Evolutionary conservation across 2,113 vertebrate genomes (phyloP).

Genomic region (Sprattus sprattus): DNA sequence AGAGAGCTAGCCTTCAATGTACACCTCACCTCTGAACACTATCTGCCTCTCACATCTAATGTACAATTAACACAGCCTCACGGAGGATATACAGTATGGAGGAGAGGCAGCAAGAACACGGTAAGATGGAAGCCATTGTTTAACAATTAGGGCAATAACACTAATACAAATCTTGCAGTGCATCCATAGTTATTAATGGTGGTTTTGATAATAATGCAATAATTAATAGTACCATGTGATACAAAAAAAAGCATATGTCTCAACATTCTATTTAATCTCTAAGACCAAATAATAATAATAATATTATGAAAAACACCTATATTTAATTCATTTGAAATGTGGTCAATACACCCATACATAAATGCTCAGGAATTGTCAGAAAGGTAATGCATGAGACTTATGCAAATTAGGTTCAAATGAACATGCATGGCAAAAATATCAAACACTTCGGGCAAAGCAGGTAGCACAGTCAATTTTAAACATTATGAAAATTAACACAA

Average conservation of each 20-base stretch:
- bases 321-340: not conserved
- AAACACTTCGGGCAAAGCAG: not conserved
- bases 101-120: conserved; percentile 23
- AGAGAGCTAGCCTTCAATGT: conserved; percentile 35
- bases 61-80: conserved; percentile 9
- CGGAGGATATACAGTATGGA: conserved; percentile 15
- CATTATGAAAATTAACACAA: conserved; percentile 10
- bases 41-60: conserved; percentile 3
- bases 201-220: not conserved
- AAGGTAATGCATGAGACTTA: not conserved
- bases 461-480: conserved; percentile 1
- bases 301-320: not conserved
- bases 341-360: not conserved
- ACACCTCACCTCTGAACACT: not conserved
- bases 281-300: not conserved
- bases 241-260: not conserved
- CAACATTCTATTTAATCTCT: not conserved
- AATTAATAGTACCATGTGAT: not conserved
- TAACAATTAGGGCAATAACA: not conserved
- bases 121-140: not conserved
- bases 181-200: not conserved
- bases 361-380: conserved; percentile 30
- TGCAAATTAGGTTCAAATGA: not conserved
- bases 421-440: not conserved
- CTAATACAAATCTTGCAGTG: not conserved